These are phyloP conservation scores for Melanotus villosus DNA, from an alignment of 2,888 invertebrate genomes.

Conservation along the genomic window DNA sequence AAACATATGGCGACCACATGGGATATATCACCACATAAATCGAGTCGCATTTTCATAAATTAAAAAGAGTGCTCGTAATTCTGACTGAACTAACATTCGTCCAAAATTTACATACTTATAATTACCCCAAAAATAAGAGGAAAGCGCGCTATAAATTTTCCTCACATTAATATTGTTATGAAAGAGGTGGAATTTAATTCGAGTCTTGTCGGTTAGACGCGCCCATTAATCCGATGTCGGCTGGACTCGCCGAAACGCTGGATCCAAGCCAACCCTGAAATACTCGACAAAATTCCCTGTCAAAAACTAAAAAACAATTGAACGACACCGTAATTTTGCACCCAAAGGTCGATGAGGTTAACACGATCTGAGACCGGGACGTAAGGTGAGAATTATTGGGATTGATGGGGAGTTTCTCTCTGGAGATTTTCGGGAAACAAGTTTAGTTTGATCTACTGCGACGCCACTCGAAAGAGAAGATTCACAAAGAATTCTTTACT, in stretches of 20 bases:
- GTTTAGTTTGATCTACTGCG: no score
- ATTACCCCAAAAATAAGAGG: conserved; percentile 23
- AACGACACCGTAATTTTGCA: background rate
- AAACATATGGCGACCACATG: conserved; percentile 42
- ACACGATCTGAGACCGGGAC: background rate
- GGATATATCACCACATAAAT: conserved; percentile 31
- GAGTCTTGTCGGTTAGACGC: conserved; percentile 50
- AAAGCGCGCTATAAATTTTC: conserved; percentile 46
- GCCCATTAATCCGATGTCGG: conserved; percentile 52
- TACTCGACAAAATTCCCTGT: conserved; percentile 30
- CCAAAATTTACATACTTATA: conserved; percentile 26
- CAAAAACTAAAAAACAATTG: conserved; percentile 31
- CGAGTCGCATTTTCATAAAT: conserved; percentile 22
- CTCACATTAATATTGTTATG: conserved; percentile 52
- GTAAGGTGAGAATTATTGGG: background rate
- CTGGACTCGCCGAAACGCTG: conserved; percentile 38
- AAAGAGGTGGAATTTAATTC: conserved; percentile 54
- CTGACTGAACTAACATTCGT: background rate
- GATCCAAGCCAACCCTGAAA: conserved; percentile 45
- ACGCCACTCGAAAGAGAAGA: no score
- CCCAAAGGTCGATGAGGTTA: conserved; percentile 26
- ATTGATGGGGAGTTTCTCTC: background rate
- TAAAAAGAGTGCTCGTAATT: conserved; percentile 1
- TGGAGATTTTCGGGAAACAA: background rate
- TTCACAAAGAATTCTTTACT: no score